Evolutionary conservation across 2,797 vertebrate genomes (phyloP), one percentile per base, ranked within the genome.

Genomic region (Lepilemur ruficaudatus): DNA sequence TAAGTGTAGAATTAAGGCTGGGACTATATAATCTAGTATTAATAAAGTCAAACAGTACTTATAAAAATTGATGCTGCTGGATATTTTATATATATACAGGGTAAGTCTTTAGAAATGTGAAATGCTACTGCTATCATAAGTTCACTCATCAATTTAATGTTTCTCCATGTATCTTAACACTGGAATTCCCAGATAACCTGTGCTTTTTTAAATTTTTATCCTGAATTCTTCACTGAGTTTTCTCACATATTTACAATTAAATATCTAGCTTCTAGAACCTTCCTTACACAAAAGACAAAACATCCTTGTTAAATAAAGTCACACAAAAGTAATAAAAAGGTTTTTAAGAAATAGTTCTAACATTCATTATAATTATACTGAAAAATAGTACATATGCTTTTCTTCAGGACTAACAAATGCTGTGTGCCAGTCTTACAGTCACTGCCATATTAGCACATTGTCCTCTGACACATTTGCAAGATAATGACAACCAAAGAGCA

Each of bases 171-270:
- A 83, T 84, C 81, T 89, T 69, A 82, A 84, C 76, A 94, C 72
- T 6, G 89, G 70, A 96, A 92, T 93, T 89, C 48, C 30, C 25
- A 94, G 80, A 94, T 41, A 92, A 92, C 69, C 89, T 97, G 97
- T 97, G 87, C 95, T 97, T 63, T 82, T 78, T 57, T 22, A 50
- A 55, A 43, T 69, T 92, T 93, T 96, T 84, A 93, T 90, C 87
- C 75, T 94, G 63, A 93, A 93, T 82, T 95, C 72, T 95, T 78
- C 89, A 93, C 55, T 91, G 38, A 65, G 55, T 91, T 83, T 96
- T 72, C 52, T 89, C 95, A 90, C 48, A 96, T 96, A 97, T 96
- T 97, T 97, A 98, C 96, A 97, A 93, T 97, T 97, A 98, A 97
- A 98, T 96, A 97, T 50, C 93, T 97, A 97, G 93, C 89, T 30